A percentile compares a stretch with the other conserved stretches of the same genome.
These are phyloP conservation scores for Acanthis flammea DNA, from an alignment of 2,797 vertebrate species.

Conservation along the genomic window DNA sequence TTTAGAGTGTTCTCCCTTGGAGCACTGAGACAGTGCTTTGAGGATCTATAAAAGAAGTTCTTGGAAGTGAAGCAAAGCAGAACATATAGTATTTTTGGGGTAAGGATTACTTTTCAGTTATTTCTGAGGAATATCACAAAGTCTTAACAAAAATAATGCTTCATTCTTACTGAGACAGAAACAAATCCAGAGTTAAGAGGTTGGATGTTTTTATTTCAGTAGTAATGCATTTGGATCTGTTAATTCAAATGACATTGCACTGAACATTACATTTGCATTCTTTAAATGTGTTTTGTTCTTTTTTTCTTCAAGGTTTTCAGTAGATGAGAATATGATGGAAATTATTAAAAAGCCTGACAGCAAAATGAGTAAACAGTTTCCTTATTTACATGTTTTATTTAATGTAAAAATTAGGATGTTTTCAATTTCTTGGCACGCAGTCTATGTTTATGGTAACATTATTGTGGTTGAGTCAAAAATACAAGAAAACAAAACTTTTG, in stretches of 20 bases:
- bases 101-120: neutral
- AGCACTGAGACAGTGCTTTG: neutral
- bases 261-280: neutral
- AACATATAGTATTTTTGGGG: neutral
- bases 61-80: neutral
- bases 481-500: rapidly evolving
- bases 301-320: neutral
- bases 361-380: neutral
- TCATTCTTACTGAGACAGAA: neutral
- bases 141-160: neutral
- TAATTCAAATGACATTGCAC: neutral
- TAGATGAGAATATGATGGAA: neutral
- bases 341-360: neutral
- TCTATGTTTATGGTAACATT: neutral
- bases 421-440: neutral
- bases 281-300: neutral
- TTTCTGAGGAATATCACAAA: neutral
- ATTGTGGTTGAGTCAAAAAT: neutral
- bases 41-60: neutral
- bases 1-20: neutral
- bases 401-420: neutral
- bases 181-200: neutral
- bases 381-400: neutral
- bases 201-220: neutral
- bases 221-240: neutral